A percentile compares a stretch with the other conserved stretches of the same genome.
phyloP scores from a whole-genome alignment of 2,888 invertebrate species.

The Eilema caniola region DNA sequence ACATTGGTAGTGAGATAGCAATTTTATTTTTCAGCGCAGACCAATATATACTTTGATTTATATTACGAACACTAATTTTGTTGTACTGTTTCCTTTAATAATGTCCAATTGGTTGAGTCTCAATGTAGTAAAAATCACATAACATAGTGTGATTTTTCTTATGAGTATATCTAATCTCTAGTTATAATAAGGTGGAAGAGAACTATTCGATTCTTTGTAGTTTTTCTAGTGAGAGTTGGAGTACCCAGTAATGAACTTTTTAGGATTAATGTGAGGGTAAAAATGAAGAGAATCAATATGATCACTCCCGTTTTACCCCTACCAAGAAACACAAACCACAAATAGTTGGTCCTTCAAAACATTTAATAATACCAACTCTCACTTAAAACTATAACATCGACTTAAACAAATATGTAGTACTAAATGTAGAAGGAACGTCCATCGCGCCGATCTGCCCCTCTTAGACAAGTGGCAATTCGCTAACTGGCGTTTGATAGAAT shows the following conservation, averaged over 20 bases:
- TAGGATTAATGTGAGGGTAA: not conserved
- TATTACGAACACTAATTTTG: no score
- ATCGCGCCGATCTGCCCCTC: no score
- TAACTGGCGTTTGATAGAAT: no score
- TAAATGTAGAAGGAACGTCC: not conserved
- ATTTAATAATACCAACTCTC: not conserved
- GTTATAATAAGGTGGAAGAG: not conserved
- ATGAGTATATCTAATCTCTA: not conserved
- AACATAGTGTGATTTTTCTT: not conserved
- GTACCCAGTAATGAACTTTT: not conserved
- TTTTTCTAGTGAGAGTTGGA: not conserved
- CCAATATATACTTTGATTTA: not conserved
- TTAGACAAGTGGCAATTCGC: no score
- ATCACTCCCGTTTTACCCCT: not conserved
- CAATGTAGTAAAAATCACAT: not conserved
- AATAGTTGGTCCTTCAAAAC: not conserved
- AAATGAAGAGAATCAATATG: not conserved
- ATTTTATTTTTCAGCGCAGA: no score
- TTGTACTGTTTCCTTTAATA: no score
- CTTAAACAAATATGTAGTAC: not conserved
- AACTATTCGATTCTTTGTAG: conserved; percentile 1
- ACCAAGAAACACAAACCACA: not conserved
- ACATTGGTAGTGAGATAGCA: no score
- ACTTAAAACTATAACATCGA: not conserved
- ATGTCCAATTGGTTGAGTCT: no score